Percentiles rank a stretch among this genome's conserved stretches.
These are phyloP conservation scores for Arion vulgaris DNA, from an alignment of 1,140 invertebrate genomes.

Conservation along the genomic window DNA sequence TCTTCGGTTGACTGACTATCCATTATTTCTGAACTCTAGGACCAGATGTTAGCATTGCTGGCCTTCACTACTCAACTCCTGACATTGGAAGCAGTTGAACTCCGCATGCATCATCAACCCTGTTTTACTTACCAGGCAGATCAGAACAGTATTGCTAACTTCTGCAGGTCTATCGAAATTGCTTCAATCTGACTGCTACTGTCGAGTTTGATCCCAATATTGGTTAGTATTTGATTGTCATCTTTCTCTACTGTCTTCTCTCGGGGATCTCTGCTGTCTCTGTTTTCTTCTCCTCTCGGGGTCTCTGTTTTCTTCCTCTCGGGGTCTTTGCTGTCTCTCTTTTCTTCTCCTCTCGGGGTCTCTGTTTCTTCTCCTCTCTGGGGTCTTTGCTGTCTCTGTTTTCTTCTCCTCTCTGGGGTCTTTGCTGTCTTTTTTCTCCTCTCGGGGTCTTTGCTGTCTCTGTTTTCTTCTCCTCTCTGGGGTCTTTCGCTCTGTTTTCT, in stretches of 20 bases:
- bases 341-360: no score
- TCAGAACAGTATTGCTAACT: slow-evolving; percentile 55
- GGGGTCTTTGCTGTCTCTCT: no score
- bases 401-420: no score
- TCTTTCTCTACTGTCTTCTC: background rate
- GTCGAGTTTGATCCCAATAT: slow-evolving; percentile 59
- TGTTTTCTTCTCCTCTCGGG: no score
- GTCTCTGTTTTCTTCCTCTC: no score
- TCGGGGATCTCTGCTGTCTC: no score
- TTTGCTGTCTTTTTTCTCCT: no score
- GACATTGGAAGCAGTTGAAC: slow-evolving; percentile 63
- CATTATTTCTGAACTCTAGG: slow-evolving; percentile 32
- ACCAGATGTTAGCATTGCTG: slow-evolving; percentile 81
- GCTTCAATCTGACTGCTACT: slow-evolving; percentile 66
- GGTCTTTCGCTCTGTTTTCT: no score
- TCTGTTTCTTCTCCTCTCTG: no score
- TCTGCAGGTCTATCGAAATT: slow-evolving; percentile 60
- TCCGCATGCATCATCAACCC: slow-evolving; percentile 41
- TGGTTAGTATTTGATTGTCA: slow-evolving; percentile 43
- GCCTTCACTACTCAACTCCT: slow-evolving; percentile 78
- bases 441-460: no score
- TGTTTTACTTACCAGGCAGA: slow-evolving; percentile 71
- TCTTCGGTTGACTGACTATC: background rate
- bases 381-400: no score
- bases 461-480: no score